phyloP scores from a whole-genome alignment of 2,113 vertebrate genomes.

The Oxygymnocypris stewartii region DNA sequence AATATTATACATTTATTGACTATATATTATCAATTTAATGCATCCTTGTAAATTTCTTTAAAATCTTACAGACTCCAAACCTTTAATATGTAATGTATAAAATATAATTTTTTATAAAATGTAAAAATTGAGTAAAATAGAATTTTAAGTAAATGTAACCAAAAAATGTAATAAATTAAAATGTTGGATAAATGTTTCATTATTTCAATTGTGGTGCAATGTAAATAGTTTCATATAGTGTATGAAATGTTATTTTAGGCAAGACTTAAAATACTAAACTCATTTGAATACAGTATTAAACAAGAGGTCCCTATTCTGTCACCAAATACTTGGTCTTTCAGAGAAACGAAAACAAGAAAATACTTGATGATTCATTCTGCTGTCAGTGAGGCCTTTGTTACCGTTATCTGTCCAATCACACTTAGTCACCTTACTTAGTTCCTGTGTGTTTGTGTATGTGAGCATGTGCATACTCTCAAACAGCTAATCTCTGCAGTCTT shows the following conservation, averaged over 20 bases:
- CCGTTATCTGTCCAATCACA: neutral
- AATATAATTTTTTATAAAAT: neutral
- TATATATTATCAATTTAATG: too few relatives aligned
- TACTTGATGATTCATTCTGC: neutral
- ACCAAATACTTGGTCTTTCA: neutral
- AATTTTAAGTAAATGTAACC: neutral
- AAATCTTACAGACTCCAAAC: neutral
- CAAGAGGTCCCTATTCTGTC: neutral
- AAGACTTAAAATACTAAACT: neutral
- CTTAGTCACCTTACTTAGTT: neutral
- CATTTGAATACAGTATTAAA: neutral
- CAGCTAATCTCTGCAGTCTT: neutral
- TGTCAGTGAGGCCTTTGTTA: neutral
- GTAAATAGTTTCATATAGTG: neutral
- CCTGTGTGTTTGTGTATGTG: conserved; percentile 12
- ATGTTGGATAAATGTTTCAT: neutral
- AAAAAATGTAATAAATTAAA: neutral
- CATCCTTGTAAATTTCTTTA: too few relatives aligned
- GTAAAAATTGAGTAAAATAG: neutral
- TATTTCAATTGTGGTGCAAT: neutral
- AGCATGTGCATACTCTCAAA: neutral
- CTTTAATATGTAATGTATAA: neutral
- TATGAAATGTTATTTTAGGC: neutral
- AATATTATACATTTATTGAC: too few relatives aligned
- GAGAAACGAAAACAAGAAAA: neutral